phyloP scores from a whole-genome alignment of 2,797 vertebrate species.

The Hydrophis major region DNA sequence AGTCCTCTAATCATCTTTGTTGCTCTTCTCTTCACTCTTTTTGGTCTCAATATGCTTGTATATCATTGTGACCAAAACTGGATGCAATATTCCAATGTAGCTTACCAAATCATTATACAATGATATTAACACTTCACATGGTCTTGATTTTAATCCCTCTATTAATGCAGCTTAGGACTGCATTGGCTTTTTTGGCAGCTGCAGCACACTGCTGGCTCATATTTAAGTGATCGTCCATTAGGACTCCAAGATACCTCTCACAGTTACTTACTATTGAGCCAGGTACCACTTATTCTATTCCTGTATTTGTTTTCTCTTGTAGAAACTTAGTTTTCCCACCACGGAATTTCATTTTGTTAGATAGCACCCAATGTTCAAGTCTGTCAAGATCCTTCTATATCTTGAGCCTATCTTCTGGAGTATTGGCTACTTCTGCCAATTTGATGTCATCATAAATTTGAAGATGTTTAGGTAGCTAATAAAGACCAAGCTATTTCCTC shows the following conservation, averaged over 20 bases:
- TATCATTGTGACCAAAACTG: too few species aligned
- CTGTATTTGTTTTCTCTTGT: background rate
- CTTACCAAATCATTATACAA: too few species aligned
- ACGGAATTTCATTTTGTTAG: background rate
- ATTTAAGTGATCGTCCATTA: background rate
- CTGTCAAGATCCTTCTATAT: background rate
- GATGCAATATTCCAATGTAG: too few species aligned
- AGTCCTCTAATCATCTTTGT: too few species aligned
- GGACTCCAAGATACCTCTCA: background rate
- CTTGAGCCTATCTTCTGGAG: background rate
- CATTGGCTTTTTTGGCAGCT: background rate
- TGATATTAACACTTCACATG: too few species aligned
- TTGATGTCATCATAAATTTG: background rate
- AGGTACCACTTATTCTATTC: background rate
- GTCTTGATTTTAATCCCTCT: too few species aligned
- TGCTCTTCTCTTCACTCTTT: too few species aligned
- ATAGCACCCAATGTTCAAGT: background rate
- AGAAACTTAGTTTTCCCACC: background rate
- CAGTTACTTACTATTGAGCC: background rate
- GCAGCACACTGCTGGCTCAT: too few species aligned
- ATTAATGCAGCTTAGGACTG: background rate
- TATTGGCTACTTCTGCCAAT: background rate
- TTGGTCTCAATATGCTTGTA: too few species aligned
- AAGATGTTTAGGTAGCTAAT: background rate
- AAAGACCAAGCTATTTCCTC: background rate